A percentile compares a stretch with the other conserved stretches of the same genome.
Conservation (phyloP, 2,797 vertebrate genomes). For the Rallus crepitans region DNA sequence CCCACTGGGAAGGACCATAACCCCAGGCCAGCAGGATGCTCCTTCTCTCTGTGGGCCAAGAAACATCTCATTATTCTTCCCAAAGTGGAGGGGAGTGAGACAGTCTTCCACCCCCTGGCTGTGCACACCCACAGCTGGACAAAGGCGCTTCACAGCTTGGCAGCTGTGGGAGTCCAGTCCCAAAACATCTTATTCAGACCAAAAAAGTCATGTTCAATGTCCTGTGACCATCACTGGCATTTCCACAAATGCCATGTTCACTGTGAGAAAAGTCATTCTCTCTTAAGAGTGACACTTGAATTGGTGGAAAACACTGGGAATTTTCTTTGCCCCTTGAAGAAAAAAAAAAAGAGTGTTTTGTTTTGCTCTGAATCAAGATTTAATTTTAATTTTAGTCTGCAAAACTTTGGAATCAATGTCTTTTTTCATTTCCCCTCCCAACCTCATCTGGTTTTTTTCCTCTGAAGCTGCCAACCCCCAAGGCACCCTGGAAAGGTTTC, state of each 20-base stretch:
- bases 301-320: slow-evolving; percentile 46
- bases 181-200: slow-evolving; percentile 16
- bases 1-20: neutral
- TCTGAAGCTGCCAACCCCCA: neutral
- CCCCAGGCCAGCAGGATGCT: neutral
- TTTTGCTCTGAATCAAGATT: slow-evolving; percentile 22
- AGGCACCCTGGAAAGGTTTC: neutral
- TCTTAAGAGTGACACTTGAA: neutral
- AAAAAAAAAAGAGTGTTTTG: neutral
- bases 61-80: neutral
- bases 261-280: slow-evolving; percentile 18
- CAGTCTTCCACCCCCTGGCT: neutral
- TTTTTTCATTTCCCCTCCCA: neutral
- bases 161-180: slow-evolving; percentile 29
- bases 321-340: neutral
- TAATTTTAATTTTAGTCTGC: neutral
- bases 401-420: neutral
- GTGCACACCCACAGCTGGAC: slow-evolving; percentile 12
- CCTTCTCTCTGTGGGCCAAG: neutral
- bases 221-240: slow-evolving; percentile 5
- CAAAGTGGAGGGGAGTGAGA: neutral
- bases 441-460: neutral
- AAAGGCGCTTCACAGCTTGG: neutral
- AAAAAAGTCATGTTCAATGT: slow-evolving; percentile 28
- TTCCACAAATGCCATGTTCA: slow-evolving; percentile 2